Conservation (phyloP, 2,888 invertebrate genomes). For the Calliopum simillimum region DNA sequence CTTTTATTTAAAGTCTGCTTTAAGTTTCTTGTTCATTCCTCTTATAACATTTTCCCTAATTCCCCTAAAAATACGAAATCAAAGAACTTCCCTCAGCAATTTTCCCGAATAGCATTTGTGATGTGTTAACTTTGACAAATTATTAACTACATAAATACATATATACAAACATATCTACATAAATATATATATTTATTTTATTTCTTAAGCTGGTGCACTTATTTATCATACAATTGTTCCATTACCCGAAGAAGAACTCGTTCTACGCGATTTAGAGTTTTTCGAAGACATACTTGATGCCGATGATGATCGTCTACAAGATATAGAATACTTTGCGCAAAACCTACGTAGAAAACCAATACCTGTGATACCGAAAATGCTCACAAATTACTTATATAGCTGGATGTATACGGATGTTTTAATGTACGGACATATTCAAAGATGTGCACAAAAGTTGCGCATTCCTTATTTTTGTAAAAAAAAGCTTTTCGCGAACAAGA, state of each 20-base stretch:
- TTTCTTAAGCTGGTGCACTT: conserved; percentile 22
- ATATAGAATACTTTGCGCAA: conserved; percentile 33
- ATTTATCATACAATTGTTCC: conserved; percentile 24
- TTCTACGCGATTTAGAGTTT: conserved; percentile 22
- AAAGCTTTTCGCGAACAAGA: no score
- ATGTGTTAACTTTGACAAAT: no score
- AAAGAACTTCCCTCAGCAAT: no score
- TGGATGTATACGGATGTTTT: conserved; percentile 31
- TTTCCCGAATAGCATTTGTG: no score
- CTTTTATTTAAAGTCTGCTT: no score
- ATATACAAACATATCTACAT: neutral
- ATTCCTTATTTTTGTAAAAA: no score
- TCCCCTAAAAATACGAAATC: no score
- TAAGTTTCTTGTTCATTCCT: no score
- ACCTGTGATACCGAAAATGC: conserved; percentile 9
- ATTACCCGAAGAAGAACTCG: conserved; percentile 31
- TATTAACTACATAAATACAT: neutral
- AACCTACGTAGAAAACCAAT: conserved; percentile 1
- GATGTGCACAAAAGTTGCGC: no score
- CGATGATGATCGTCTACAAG: conserved; percentile 24
- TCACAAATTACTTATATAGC: conserved; percentile 6
- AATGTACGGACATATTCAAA: neutral
- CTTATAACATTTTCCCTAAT: no score
- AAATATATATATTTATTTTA: neutral
- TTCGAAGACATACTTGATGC: neutral